Percentiles rank a stretch among this genome's conserved stretches.
Conservation (phyloP, 2,797 vertebrate species). For the Sitta carolinensis region DNA sequence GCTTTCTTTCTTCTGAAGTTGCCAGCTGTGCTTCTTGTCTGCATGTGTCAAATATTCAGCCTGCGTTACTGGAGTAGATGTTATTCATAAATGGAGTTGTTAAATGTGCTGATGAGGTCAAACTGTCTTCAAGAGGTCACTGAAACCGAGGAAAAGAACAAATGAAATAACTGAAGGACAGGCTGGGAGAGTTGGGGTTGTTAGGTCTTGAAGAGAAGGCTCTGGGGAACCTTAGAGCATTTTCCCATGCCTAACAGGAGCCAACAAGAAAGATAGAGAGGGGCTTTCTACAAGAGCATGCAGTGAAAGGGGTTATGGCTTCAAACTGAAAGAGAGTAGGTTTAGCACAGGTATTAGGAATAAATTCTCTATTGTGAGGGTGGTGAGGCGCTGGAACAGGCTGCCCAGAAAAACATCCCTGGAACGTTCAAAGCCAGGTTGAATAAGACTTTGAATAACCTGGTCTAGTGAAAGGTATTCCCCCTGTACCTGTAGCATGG, state of each 20-base stretch:
- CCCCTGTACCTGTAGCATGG: background rate
- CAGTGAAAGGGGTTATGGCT: background rate
- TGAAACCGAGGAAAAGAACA: background rate
- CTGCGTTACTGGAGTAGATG: background rate
- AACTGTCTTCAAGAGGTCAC: background rate
- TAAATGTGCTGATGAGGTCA: background rate
- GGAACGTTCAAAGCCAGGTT: background rate
- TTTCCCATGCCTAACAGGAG: background rate
- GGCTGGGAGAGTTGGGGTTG: background rate
- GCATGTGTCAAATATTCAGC: background rate
- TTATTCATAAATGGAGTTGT: background rate
- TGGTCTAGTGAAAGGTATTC: background rate
- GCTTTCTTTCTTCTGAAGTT: background rate
- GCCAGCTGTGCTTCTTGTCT: background rate
- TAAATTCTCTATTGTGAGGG: background rate
- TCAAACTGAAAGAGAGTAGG: background rate
- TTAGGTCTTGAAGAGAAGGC: background rate
- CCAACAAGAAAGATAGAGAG: background rate
- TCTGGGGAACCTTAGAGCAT: background rate
- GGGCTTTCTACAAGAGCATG: background rate
- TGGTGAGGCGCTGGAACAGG: background rate
- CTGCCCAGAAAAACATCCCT: background rate
- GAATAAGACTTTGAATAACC: background rate
- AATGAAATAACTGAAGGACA: background rate
- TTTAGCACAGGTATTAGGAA: background rate